phyloP scores from a whole-genome alignment of 35 echinoderm and acorn worm genomes.

The Anneissia japonica region DNA sequence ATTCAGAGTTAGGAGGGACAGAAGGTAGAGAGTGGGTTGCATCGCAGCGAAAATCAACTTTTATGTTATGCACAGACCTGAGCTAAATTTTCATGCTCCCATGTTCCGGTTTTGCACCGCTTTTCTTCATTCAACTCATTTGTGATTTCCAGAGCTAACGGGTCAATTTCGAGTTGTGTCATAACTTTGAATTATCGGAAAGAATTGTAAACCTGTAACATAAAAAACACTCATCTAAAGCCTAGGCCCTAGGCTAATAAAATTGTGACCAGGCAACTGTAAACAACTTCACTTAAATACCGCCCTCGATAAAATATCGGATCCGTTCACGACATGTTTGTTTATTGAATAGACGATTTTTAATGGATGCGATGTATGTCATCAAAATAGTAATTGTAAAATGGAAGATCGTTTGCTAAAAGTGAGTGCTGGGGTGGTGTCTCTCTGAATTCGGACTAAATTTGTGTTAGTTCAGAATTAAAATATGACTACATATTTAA shows the following conservation, averaged over 20 bases:
- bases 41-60: not conserved
- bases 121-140: constrained; percentile 41
- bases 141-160: constrained; percentile 60
- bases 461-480: not conserved
- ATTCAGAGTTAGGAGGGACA: too few relatives aligned
- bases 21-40: too few relatives aligned
- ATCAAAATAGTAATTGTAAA: not conserved
- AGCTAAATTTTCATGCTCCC: constrained; percentile 81
- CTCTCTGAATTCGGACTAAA: not conserved
- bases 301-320: not conserved
- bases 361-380: not conserved
- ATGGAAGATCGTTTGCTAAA: not conserved
- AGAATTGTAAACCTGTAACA: not conserved
- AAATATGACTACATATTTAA: not conserved
- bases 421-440: not conserved
- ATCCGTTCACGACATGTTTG: not conserved
- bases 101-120: constrained; percentile 55
- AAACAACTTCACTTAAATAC: not conserved
- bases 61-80: constrained; percentile 32
- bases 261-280: not conserved
- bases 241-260: too few relatives aligned
- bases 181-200: not conserved
- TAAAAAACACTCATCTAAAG: not conserved
- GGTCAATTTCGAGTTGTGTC: constrained; percentile 39
- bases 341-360: not conserved